phyloP scores from a whole-genome alignment of 1,140 invertebrate genomes.

The Bombus cullumanus region DNA sequence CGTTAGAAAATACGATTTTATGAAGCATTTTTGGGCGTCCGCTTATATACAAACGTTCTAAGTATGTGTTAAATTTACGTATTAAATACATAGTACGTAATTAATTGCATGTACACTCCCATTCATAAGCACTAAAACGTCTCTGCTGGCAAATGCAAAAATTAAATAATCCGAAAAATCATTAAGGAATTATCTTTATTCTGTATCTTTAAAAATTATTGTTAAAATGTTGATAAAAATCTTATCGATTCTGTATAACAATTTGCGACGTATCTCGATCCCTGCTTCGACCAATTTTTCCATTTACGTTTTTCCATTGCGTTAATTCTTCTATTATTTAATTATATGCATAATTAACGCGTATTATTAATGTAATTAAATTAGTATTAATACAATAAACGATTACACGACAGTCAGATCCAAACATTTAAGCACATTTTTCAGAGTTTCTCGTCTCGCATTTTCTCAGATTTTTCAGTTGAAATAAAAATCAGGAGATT shows the following conservation, averaged over 20 bases:
- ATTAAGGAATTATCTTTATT: background rate
- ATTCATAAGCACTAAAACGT: background rate
- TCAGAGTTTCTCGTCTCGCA: too few species aligned
- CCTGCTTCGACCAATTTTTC: background rate
- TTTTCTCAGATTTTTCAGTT: too few species aligned
- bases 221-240: too few species aligned
- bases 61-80: background rate
- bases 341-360: background rate
- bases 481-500: too few species aligned
- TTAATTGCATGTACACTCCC: background rate
- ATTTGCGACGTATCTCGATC: background rate
- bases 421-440: too few species aligned
- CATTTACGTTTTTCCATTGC: background rate
- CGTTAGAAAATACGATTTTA: background rate
- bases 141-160: background rate
- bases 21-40: slow-evolving; percentile 18
- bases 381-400: too few species aligned
- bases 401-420: too few species aligned
- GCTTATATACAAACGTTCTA: slow-evolving; percentile 24
- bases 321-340: background rate
- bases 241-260: background rate
- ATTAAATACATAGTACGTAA: too few species aligned
- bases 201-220: too few species aligned
- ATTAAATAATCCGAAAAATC: background rate
- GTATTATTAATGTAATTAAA: too few species aligned